These are phyloP conservation scores for Dasyprocta punctata DNA, from an alignment of 2,113 vertebrate genomes.

Conservation along the genomic window DNA sequence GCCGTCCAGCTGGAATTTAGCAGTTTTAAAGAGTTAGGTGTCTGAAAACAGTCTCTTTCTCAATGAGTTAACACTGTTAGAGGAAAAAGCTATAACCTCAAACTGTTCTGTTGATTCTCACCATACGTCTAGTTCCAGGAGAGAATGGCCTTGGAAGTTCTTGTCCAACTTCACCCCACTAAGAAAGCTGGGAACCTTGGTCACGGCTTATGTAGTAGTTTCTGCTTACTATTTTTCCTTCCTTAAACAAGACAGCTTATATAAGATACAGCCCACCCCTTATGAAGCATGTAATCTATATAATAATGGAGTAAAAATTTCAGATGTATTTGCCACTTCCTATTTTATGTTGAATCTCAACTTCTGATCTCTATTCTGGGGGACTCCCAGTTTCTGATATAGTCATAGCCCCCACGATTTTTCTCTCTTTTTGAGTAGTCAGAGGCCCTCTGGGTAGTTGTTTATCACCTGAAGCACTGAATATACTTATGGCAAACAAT, in stretches of 20 bases:
- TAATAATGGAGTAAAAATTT: neutral
- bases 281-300: neutral
- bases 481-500: neutral
- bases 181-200: neutral
- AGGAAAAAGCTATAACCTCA: neutral
- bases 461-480: neutral
- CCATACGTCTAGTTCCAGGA: neutral
- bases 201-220: no score
- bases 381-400: neutral
- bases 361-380: neutral
- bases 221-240: neutral
- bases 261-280: neutral
- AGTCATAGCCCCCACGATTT: neutral
- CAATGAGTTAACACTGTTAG: neutral
- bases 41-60: neutral
- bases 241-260: neutral
- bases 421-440: neutral
- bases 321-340: neutral
- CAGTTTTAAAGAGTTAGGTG: neutral
- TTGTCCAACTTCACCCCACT: neutral
- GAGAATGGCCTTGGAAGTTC: neutral
- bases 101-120: neutral
- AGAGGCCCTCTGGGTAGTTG: neutral
- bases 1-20: neutral
- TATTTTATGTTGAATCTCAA: neutral